Evolutionary conservation across 2,113 vertebrate genomes (phyloP).

Genomic region (Mola mola): DNA sequence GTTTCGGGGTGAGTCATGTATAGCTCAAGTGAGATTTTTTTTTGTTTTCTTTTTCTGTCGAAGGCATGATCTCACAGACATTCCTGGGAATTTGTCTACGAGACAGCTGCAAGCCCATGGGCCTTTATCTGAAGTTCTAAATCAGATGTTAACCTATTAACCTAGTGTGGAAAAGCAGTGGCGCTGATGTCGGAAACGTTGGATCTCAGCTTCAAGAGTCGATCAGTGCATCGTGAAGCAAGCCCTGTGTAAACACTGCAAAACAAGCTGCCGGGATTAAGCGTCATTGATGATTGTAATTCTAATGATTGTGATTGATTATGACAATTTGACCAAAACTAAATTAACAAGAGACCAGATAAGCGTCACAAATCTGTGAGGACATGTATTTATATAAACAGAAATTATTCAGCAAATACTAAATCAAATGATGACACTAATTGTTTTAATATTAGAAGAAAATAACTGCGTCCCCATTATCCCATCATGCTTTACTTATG

Average conservation of each 20-base stretch:
- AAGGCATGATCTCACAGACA: conserved; percentile 67
- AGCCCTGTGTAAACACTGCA: background rate
- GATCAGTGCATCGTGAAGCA: background rate
- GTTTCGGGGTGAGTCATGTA: conserved; percentile 45
- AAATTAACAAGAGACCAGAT: background rate
- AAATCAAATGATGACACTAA: too few relatives aligned
- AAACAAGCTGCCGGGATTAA: conserved; percentile 7
- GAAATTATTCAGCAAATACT: too few relatives aligned
- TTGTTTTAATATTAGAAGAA: too few relatives aligned
- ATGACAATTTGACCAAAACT: too few relatives aligned
- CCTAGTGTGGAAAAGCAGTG: conserved; percentile 9
- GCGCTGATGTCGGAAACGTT: too few relatives aligned
- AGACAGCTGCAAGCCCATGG: conserved; percentile 50
- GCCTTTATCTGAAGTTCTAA: conserved; percentile 51
- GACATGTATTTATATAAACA: too few relatives aligned
- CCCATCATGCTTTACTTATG: background rate
- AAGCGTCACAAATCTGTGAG: background rate
- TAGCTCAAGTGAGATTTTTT: conserved; percentile 23
- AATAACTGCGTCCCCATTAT: background rate
- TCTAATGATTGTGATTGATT: too few relatives aligned
- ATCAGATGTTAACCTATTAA: conserved; percentile 27
- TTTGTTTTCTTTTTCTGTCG: conserved; percentile 28
- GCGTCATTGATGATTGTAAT: too few relatives aligned
- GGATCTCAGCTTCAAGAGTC: too few relatives aligned
- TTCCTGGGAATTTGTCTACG: conserved; percentile 48